Conservation (phyloP, 1,140 invertebrate species). For the Caenorhabditis tropicalis region DNA sequence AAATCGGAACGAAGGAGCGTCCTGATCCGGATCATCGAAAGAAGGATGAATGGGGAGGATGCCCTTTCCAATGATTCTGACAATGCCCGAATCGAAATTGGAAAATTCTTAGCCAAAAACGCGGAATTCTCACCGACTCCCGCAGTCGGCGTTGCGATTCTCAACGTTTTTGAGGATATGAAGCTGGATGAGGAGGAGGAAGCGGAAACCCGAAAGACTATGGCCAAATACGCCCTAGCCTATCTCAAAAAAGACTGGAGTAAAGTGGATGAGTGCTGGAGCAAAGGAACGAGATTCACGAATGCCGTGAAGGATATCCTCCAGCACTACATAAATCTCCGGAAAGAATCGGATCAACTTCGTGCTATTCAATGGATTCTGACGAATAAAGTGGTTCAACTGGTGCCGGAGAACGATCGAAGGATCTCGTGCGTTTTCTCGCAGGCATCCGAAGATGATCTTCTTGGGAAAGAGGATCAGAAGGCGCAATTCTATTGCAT, state of each 20-base stretch:
- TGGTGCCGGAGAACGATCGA: constrained; percentile 1
- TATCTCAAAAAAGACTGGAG: constrained; percentile 36
- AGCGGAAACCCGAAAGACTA: not conserved
- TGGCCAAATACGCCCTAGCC: constrained; percentile 21
- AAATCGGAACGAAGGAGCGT: not conserved
- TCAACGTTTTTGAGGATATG: constrained; percentile 27
- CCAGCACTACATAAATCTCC: not conserved
- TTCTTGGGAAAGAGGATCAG: not conserved
- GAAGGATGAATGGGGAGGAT: not conserved
- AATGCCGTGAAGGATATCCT: not conserved
- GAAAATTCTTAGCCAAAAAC: not conserved
- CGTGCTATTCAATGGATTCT: constrained; percentile 28
- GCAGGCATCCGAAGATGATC: not conserved
- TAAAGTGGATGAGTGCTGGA: constrained; percentile 7
- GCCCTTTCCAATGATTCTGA: not conserved
- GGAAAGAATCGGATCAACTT: not conserved
- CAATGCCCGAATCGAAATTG: not conserved
- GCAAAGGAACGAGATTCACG: not conserved
- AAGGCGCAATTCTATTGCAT: not conserved
- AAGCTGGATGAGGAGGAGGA: constrained; percentile 12
- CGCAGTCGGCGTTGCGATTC: not conserved
- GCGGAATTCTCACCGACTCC: constrained; percentile 12
- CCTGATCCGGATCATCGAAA: not conserved
- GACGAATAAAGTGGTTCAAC: constrained; percentile 22
- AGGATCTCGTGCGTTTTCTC: constrained; percentile 1